phyloP scores from a whole-genome alignment of 2,113 vertebrate species.

The Apaloderma vittatum region DNA sequence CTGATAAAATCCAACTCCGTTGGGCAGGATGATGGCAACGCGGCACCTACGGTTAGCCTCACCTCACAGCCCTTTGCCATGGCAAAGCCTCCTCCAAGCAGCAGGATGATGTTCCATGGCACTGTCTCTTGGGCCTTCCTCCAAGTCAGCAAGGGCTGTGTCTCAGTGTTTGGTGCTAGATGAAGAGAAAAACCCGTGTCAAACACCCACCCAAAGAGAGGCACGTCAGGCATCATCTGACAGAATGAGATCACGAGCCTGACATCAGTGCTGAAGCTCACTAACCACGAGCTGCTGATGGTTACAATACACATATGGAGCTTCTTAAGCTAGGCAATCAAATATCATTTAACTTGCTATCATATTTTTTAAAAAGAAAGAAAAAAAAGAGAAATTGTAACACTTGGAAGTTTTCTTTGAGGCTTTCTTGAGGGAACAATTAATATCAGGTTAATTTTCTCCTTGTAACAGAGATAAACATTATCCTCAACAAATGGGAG shows the following conservation, averaged over 20 bases:
- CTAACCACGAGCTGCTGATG: background rate
- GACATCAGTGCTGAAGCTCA: background rate
- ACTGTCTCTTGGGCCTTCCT: slow-evolving; percentile 91
- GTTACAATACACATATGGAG: background rate
- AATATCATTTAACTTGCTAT: background rate
- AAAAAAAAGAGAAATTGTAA: background rate
- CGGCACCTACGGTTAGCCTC: background rate
- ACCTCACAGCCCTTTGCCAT: slow-evolving; percentile 99
- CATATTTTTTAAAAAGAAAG: background rate
- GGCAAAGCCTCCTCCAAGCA: slow-evolving; percentile 95
- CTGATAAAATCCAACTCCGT: background rate
- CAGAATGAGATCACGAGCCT: background rate
- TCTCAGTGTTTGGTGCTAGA: slow-evolving; percentile 87
- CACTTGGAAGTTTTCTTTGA: background rate
- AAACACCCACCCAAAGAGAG: background rate
- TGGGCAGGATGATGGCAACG: background rate
- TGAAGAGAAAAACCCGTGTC: background rate
- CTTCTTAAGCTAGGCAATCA: background rate
- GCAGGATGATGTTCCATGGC: slow-evolving; percentile 95
- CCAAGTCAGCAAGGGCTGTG: slow-evolving; percentile 90
- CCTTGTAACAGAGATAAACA: background rate
- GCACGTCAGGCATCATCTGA: background rate
- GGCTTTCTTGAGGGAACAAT: background rate
- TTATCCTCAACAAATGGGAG: background rate
- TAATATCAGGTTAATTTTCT: background rate